These are phyloP conservation scores for Orchesella cincta DNA, from an alignment of 1,140 invertebrate species.

Conservation along the genomic window DNA sequence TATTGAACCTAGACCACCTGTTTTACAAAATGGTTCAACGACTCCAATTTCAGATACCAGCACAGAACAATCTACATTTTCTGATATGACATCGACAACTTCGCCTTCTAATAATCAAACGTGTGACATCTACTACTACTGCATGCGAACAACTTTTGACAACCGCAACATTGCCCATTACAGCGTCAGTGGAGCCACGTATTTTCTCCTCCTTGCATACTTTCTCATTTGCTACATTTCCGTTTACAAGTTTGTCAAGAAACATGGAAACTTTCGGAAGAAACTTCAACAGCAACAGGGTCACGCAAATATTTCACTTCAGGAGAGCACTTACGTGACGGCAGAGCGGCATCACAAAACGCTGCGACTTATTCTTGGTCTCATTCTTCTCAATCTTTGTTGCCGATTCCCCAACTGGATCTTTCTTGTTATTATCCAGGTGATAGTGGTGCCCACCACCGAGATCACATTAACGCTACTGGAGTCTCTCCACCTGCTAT, in stretches of 20 bases:
- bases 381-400: slow-evolving; percentile 32
- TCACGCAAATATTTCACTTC: not conserved
- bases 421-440: slow-evolving; percentile 32
- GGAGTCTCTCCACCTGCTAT: slow-evolving; percentile 36
- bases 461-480: not conserved
- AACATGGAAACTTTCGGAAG: slow-evolving; percentile 5
- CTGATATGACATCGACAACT: too few relatives aligned
- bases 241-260: slow-evolving; percentile 41
- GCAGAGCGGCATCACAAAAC: slow-evolving; percentile 32
- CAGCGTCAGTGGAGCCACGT: not conserved
- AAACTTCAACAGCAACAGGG: not conserved
- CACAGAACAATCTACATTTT: too few relatives aligned
- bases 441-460: not conserved
- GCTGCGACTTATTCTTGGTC: slow-evolving; percentile 27
- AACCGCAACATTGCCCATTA: not conserved
- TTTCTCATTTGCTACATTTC: slow-evolving; percentile 45
- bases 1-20: too few relatives aligned
- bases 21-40: too few relatives aligned
- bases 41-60: too few relatives aligned
- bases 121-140: slow-evolving; percentile 1
- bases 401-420: slow-evolving; percentile 40
- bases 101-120: too few relatives aligned
- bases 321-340: not conserved
- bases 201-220: not conserved
- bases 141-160: not conserved